Conservation (phyloP, 1,140 invertebrate species). For the Oryzaephilus surinamensis region DNA sequence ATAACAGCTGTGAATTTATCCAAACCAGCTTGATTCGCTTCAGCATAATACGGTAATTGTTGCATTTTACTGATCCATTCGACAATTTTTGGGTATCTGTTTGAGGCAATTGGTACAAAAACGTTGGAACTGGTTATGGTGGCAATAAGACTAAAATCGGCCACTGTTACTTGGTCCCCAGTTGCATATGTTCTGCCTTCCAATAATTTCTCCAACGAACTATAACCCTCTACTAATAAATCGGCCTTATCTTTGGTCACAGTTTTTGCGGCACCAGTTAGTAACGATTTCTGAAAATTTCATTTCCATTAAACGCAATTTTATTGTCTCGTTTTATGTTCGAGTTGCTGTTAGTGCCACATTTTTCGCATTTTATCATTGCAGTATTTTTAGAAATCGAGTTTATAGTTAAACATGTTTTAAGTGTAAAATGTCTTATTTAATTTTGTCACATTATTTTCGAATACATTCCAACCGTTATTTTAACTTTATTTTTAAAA, state of each 20-base stretch:
- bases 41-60: conserved; percentile 20
- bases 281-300: conserved; percentile 14
- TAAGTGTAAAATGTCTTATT: background rate
- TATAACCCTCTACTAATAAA: conserved; percentile 13
- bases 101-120: conserved; percentile 19
- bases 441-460: too few relatives aligned
- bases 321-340: background rate
- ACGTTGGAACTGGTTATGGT: conserved; percentile 33
- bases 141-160: conserved; percentile 35
- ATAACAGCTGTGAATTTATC: conserved; percentile 20
- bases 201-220: conserved; percentile 15
- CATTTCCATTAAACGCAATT: background rate
- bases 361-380: background rate
- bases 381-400: background rate
- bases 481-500: too few relatives aligned
- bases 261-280: conserved; percentile 17
- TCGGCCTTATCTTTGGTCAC: conserved; percentile 25
- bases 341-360: background rate
- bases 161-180: conserved; percentile 39
- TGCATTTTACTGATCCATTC: conserved; percentile 21
- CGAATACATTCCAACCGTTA: too few relatives aligned
- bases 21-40: conserved; percentile 21
- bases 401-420: background rate
- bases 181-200: conserved; percentile 21
- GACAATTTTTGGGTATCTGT: conserved; percentile 20